Percentiles rank a stretch among this genome's conserved stretches.
phyloP scores from a whole-genome alignment of 2,113 vertebrate genomes.

The Misgurnus anguillicaudatus region DNA sequence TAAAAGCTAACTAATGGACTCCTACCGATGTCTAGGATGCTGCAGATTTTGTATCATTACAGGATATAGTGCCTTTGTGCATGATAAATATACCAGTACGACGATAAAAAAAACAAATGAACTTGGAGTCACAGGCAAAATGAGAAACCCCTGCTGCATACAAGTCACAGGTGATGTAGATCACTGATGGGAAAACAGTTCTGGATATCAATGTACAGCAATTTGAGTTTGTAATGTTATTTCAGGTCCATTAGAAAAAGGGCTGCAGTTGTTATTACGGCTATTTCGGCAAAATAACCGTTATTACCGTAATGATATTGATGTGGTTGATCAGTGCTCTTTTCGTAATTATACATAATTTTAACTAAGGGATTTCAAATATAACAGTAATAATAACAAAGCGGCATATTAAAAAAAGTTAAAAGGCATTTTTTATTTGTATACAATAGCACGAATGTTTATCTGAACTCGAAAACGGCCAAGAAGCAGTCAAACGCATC shows the following conservation, averaged over 20 bases:
- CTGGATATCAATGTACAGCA: constrained; percentile 34
- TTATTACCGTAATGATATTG: constrained; percentile 47
- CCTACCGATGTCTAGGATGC: constrained; percentile 71
- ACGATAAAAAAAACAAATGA: constrained; percentile 73
- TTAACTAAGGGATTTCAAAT: not conserved
- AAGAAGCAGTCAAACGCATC: too few species aligned
- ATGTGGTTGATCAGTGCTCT: constrained; percentile 16
- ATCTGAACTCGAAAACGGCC: too few species aligned
- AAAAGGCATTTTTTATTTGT: too few species aligned
- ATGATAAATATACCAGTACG: constrained; percentile 65
- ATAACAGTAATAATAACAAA: not conserved
- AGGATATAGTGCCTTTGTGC: constrained; percentile 63
- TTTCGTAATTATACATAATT: constrained; percentile 33
- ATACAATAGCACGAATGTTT: too few species aligned
- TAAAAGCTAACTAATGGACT: constrained; percentile 82
- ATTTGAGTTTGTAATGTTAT: constrained; percentile 40
- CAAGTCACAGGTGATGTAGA: constrained; percentile 41
- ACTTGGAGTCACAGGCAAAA: constrained; percentile 53
- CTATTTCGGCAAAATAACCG: constrained; percentile 5
- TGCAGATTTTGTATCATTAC: constrained; percentile 70
- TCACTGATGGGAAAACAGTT: constrained; percentile 36
- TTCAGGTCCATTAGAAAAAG: constrained; percentile 52
- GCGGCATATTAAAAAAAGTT: not conserved
- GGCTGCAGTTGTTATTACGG: constrained; percentile 24
- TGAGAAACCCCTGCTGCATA: not conserved